Evolutionary conservation across 2,113 vertebrate species (phyloP), one percentile per base, ranked within the genome.

Genomic region (Neomonachus schauinslandi): DNA sequence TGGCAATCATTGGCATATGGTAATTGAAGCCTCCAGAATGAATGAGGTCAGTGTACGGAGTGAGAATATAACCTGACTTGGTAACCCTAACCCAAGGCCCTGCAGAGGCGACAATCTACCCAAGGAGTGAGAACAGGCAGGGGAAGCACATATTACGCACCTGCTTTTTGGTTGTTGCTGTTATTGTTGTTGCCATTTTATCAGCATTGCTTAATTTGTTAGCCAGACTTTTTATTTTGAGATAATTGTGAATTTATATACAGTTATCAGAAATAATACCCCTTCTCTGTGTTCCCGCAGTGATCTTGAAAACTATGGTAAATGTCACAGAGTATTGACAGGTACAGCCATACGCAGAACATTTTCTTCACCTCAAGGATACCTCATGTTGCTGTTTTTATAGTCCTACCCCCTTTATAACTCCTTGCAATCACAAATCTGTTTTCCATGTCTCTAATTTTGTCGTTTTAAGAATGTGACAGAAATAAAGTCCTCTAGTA

Each of bases 21-120:
- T 95, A 53, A 89, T 55, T 86, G 79, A 92, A 86, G 36, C 72
- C 49, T 90, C 39, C 61, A 89, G 59, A 76, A 87, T 92, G 71
- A 95, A 86, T 81, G 59, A 77, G 72, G 49, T 57, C 26, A 22
- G 69, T 36, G 6, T 61, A 1, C 26, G 36, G 81, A 24, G 14
- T 24, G 46, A 31, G 53, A 77, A 18, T 65, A 65, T 71, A 72
- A 59, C 22, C 10, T 84, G 26, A 61, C 51, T 85, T 80, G 24
- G 46, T 72, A 77, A 96, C 7, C 53, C 16, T 71, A 61, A 63
- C 79, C 15, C 57, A 71, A 76, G 53, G 11, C 21, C 42, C 61
- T 80, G 28, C 36, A 42, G 31, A 90, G 33, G 83, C 79, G 28
- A 67, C 33, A 33, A 1, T 14, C 18, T 18, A 85, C 26, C 26